Evolutionary conservation across 2,797 vertebrate genomes (phyloP), one percentile per base, ranked within the genome.

Genomic region (Tragelaphus oryx): DNA sequence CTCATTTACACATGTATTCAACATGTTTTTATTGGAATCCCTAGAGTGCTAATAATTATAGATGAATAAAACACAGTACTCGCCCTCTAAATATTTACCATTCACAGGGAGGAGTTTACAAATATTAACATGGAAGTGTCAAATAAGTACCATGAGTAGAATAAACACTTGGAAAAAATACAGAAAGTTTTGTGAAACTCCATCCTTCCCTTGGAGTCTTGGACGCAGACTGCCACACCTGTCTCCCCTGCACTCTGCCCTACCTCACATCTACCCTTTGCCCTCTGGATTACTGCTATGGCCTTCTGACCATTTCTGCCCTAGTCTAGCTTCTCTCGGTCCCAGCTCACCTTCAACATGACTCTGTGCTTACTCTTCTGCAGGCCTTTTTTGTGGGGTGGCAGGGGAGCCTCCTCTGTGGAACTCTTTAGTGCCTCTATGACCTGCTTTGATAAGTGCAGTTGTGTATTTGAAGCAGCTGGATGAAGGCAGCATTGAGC

Each of bases 141-240:
- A 26, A 71, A 71, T 55, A 46, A 57, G 5, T 74, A 24, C 44
- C 4, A n/a, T 13, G 33, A 50, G 30, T 10, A 10, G 71, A 84
- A 90, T 84, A 57, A 96, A 79, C 41, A 79, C 6, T 54, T 44
- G 37, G 50, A 82, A 92, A 79, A 20, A 92, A 60, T 5, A 62
- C 10, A 48, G 33, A 94, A 18, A 82, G 4, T 11, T 78, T 68
- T 46, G 54, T 55, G 83, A 74, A 44, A 37, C 11, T 1, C 5
- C 8, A 10, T 1, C 2, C 10, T 59, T 17, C 20, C 12, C 22
- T 13, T 26, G 48, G 48, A 68, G 26, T 52, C 65, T 65, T 17
- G 33, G 60, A 12, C 24, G 2, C 3, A 8, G 0, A 10, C 11
- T 17, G 37, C 48, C n/a, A 20, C 13, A 2, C 1, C 18, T 55